Evolutionary conservation across 1,140 invertebrate species (phyloP).

Genomic region (Eumeta japonica): DNA sequence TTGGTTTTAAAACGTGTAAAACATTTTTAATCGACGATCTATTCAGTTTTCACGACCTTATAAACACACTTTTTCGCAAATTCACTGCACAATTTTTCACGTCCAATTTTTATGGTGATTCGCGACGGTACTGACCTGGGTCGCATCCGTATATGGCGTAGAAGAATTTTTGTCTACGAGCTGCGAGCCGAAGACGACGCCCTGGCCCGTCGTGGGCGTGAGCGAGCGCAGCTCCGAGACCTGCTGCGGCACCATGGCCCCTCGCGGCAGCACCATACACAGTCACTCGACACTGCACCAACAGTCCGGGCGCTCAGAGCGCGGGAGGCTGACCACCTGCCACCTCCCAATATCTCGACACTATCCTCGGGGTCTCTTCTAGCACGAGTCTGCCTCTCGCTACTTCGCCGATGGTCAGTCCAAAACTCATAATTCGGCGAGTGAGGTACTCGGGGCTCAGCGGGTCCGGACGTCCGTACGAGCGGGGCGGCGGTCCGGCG

Average conservation of each 20-base stretch:
- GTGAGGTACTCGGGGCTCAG: constrained; percentile 5
- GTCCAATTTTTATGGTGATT: constrained; percentile 4
- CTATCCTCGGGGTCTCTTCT: constrained; percentile 41
- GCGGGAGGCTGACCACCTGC: constrained; percentile 32
- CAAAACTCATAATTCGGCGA: constrained; percentile 54
- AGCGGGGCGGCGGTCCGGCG: constrained; percentile 24
- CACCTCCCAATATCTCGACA: constrained; percentile 49
- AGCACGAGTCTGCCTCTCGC: constrained; percentile 37
- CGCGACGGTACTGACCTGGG: constrained; percentile 71
- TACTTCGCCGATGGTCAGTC: constrained; percentile 39
- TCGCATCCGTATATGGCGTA: constrained; percentile 95
- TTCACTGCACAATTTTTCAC: constrained; percentile 3
- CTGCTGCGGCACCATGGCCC: constrained; percentile 54
- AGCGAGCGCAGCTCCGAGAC: constrained; percentile 51
- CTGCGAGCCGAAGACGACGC: constrained; percentile 77
- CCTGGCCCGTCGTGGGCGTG: constrained; percentile 46
- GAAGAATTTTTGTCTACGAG: constrained; percentile 84
- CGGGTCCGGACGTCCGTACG: constrained; percentile 26
- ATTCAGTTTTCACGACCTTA: not conserved
- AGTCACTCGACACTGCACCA: constrained; percentile 50
- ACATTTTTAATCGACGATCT: not conserved
- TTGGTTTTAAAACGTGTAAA: too few relatives aligned
- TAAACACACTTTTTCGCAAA: not conserved
- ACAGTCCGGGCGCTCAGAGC: too few relatives aligned
- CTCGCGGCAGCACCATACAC: constrained; percentile 28